A percentile compares a stretch with the other conserved stretches of the same genome.
Evolutionary conservation across 1,140 invertebrate species (phyloP).

Genomic region (Cotesia chilonis): DNA sequence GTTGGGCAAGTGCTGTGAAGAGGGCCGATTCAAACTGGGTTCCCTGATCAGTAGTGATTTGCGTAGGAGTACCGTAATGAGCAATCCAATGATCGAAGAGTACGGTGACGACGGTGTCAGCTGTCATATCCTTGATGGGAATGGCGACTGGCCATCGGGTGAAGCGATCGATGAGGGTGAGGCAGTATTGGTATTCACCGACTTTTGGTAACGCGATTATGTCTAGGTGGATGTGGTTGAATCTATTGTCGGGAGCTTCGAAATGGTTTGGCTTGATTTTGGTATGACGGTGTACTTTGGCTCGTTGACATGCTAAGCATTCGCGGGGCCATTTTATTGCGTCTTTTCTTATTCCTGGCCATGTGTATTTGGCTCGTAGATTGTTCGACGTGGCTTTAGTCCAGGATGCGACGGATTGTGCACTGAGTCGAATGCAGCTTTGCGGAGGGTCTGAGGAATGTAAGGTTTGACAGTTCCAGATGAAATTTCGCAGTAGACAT

Average conservation of each 20-base stretch:
- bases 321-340: background rate
- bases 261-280: background rate
- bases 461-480: background rate
- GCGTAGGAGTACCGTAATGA: background rate
- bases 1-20: slow-evolving; percentile 21
- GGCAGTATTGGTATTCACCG: background rate
- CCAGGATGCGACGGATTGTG: background rate
- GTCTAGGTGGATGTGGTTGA: background rate
- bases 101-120: background rate
- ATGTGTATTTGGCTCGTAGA: background rate
- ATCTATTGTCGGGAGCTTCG: background rate
- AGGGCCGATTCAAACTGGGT: slow-evolving; percentile 35
- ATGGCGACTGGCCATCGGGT: background rate
- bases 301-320: background rate
- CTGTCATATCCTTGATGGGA: background rate
- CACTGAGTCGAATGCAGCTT: background rate
- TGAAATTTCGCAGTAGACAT: background rate
- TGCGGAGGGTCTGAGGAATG: background rate
- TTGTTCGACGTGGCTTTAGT: background rate
- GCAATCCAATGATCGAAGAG: background rate
- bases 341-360: background rate
- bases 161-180: background rate
- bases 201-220: background rate
- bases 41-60: slow-evolving; percentile 22
- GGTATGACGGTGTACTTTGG: background rate